Percentiles rank a stretch among this genome's conserved stretches.
These are phyloP conservation scores for Anticlea derivata DNA, from an alignment of 2,888 invertebrate species.

Conservation along the genomic window DNA sequence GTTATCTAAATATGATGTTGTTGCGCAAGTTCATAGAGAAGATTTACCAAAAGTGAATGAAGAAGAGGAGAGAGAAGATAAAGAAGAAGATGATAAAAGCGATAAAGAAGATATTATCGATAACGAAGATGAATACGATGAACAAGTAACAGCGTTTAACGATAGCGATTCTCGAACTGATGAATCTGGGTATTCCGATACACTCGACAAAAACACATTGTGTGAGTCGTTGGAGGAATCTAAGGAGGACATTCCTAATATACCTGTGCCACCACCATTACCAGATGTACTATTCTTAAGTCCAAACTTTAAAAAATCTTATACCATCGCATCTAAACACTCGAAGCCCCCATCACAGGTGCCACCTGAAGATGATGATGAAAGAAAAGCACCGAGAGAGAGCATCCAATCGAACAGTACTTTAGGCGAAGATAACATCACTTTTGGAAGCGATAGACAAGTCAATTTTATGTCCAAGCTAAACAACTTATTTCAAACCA, in stretches of 20 bases:
- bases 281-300: slow-evolving; percentile 64
- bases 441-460: slow-evolving; percentile 65
- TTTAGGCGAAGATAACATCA: slow-evolving; percentile 56
- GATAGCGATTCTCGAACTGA: slow-evolving; percentile 76
- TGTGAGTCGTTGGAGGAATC: slow-evolving; percentile 54
- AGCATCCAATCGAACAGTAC: slow-evolving; percentile 59
- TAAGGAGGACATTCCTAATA: slow-evolving; percentile 53
- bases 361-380: slow-evolving; percentile 39
- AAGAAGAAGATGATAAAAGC: slow-evolving; percentile 64
- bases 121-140: slow-evolving; percentile 48
- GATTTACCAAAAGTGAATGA: slow-evolving; percentile 72
- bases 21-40: slow-evolving; percentile 84
- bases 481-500: slow-evolving; percentile 67
- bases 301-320: slow-evolving; percentile 50
- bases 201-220: slow-evolving; percentile 61
- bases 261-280: slow-evolving; percentile 72
- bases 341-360: slow-evolving; percentile 26
- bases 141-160: slow-evolving; percentile 64
- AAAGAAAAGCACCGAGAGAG: slow-evolving; percentile 49
- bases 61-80: slow-evolving; percentile 61
- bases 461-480: slow-evolving; percentile 73
- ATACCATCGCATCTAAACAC: slow-evolving; percentile 49
- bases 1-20: slow-evolving; percentile 82
- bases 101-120: slow-evolving; percentile 41
- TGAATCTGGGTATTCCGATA: slow-evolving; percentile 78